Conservation (phyloP, 2,113 vertebrate genomes). For the Hydrolagus affinis region DNA sequence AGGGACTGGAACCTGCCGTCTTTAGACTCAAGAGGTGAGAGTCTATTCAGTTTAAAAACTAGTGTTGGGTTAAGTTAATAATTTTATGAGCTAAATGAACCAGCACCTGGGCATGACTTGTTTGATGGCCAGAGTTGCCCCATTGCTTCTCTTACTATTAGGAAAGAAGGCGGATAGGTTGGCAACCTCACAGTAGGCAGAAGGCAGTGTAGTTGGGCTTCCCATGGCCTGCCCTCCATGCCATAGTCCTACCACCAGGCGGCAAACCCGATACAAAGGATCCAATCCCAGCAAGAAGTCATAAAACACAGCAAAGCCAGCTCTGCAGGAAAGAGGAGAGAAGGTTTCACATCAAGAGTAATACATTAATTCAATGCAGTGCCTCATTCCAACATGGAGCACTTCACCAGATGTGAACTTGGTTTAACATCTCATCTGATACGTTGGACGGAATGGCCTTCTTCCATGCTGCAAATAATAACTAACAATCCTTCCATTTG, state of each 20-base stretch:
- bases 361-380: too few relatives aligned
- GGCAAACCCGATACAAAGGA: conserved; percentile 40
- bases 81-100: background rate
- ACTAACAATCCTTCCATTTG: too few relatives aligned
- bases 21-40: background rate
- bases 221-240: conserved; percentile 41
- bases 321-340: conserved; percentile 35
- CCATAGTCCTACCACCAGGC: conserved; percentile 40
- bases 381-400: too few relatives aligned
- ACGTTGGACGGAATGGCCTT: too few relatives aligned
- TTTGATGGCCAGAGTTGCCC: conserved; percentile 40
- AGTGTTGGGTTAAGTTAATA: background rate
- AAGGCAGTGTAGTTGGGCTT: conserved; percentile 39
- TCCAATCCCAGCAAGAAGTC: conserved; percentile 46
- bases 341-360: background rate
- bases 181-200: conserved; percentile 39
- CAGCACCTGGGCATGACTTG: conserved; percentile 43
- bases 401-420: too few relatives aligned
- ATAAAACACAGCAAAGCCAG: conserved; percentile 49
- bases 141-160: conserved; percentile 35
- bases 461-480: too few relatives aligned
- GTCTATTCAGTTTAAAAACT: background rate
- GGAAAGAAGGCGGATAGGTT: conserved; percentile 33
- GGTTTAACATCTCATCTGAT: too few relatives aligned
- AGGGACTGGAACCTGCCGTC: background rate